Base-by-base conservation (phyloP, 2,113 vertebrate genomes). In the Heterocephalus glaber region DNA sequence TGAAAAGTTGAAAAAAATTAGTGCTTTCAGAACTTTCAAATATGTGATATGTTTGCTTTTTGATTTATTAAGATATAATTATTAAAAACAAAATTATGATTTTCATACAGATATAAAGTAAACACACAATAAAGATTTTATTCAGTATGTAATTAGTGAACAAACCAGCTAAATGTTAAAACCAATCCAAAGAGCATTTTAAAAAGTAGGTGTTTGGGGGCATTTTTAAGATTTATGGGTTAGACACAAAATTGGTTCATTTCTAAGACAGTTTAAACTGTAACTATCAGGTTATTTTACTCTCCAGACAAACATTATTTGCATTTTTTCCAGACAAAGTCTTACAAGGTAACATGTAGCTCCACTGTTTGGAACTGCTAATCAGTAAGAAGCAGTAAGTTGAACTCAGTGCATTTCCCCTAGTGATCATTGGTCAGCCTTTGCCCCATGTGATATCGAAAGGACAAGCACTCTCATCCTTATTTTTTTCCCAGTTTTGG, bases 291-390 rank as follows among this genome's bases (percentile, higher is more conserved):
- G 2, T 92, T 86, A 22, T 95, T 24, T 81, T 70, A 82, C 24
- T 86, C 30, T 82, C n/a, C 30, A 93, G 83, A 79, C 35, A 89
- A 44, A 87, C 26, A 47, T 77, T 66, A 68, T 94, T 89, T 94
- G 47, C 1, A 49, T 65, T 28, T 89, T 77, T 94, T 41, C 24
- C 49, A 84, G 49, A 72, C 20, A 56, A 49, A 89, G 35, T 79
- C 81, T 54, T 74, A 1, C 10, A 83, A 80, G 61, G 8, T 86
- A 77, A 90, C 5, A 1, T 49, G 20, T 49, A 65, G 68, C 7
- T 84, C 88, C 38, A 60, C 60, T 81, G 20, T 91, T 65, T 83
- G 14, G 24, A 47, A 70, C 13, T 2, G 72, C 41, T 76, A 79
- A 77, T 72, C 33, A 68, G 0, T 81, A 81, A 1, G 47, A 38